Base-by-base conservation (phyloP, 2,797 vertebrate species). In the Periophthalmus magnuspinnatus region DNA sequence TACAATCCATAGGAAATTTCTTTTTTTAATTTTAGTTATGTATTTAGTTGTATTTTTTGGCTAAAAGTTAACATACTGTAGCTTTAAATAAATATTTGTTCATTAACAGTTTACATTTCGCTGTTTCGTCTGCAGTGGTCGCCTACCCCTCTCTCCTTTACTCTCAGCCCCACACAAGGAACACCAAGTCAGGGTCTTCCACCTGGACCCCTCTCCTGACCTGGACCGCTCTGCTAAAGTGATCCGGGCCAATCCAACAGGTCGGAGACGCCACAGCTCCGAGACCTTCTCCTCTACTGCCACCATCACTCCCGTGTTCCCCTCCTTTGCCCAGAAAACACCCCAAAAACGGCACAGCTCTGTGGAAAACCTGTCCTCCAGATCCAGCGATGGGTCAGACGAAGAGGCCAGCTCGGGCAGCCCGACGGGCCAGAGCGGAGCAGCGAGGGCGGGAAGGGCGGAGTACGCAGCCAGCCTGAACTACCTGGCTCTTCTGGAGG, bases 251-350 rank as follows among this genome's bases (percentile, higher is more conserved):
- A 94, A 97, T 69, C 93, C 93, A 1, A 95, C 94, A 77, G 96
- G 95, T 67, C 93, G 96, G 16, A 93, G 97, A 81, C 91, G 96
- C 70, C 96, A 95, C 92, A 97, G 93, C 76, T 96, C 96, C 0
- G 96, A 96, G 86, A 98, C 95, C 0, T 96, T 96, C 89, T 95
- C 95, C 64, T 95, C 95, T 58, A 89, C 92, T 0, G 90, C 95
- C 57, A 91, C 95, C 0, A 94, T 95, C 21, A 92, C 88, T 1
- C 94, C 95, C 0, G 95, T 95, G 69, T 92, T 94, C 4, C 94
- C 93, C 24, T 95, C 95, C 54, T 93, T 92, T 66, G 90, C 95
- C 79, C 93, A 91, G 38, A 90, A 91, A 50, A 78, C 84, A 0
- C 5, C 52, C 0, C 80, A 89, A 70, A 88, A 91, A 84, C 78